Percentiles rank a stretch among this genome's conserved stretches.
phyloP scores from a whole-genome alignment of 2,113 vertebrate species.

The Oreocharis arfaki region DNA sequence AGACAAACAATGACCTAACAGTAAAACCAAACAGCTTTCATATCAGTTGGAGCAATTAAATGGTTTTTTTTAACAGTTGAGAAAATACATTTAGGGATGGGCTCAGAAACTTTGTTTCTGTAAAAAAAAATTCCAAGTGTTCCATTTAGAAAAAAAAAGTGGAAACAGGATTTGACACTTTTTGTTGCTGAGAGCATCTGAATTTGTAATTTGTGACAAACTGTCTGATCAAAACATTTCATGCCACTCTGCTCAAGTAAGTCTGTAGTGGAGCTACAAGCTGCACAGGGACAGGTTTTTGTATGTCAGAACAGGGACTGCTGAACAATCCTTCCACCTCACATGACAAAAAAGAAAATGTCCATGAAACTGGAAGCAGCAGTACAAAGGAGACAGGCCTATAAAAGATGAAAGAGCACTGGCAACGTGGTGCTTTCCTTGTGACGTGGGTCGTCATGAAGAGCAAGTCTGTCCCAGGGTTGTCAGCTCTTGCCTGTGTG shows the following conservation, averaged over 20 bases:
- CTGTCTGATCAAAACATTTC: neutral
- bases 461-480: neutral
- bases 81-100: neutral
- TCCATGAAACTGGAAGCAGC: neutral
- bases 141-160: neutral
- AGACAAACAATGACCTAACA: neutral
- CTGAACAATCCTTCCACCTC: neutral
- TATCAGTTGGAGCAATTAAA: neutral
- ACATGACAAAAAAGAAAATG: neutral
- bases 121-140: neutral
- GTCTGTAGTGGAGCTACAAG: neutral
- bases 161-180: neutral
- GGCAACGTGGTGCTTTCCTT: neutral
- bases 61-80: neutral
- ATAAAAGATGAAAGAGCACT: neutral
- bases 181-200: neutral
- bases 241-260: neutral
- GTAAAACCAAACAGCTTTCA: neutral
- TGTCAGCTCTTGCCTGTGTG: neutral
- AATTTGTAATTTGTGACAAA: neutral
- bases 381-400: neutral
- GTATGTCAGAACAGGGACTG: neutral
- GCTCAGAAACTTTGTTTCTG: neutral
- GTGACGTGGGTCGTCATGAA: accelerated
- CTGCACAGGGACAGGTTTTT: neutral